A percentile compares a stretch with the other conserved stretches of the same genome.
Conservation (phyloP, 2,113 vertebrate genomes). For the Caretta caretta region DNA sequence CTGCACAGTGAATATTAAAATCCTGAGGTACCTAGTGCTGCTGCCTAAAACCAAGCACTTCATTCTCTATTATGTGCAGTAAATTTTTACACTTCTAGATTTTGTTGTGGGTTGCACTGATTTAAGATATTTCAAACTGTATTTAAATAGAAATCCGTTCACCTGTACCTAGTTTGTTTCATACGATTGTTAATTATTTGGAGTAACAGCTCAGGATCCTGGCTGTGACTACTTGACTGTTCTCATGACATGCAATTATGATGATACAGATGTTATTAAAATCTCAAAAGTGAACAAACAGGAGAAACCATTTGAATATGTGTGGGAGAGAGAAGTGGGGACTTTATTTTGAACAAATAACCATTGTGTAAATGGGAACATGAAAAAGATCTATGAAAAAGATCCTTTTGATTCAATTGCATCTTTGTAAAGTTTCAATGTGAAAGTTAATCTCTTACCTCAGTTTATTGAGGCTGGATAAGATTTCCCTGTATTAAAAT, state of each 20-base stretch:
- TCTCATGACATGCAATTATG: not conserved
- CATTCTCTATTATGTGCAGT: constrained; percentile 6
- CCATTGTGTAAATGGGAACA: constrained; percentile 19
- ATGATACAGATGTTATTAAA: not conserved
- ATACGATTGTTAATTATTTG: constrained; percentile 9
- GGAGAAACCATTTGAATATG: constrained; percentile 6
- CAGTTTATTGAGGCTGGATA: constrained; percentile 22
- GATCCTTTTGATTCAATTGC: constrained; percentile 22
- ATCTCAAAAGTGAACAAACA: not conserved
- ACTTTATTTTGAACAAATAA: constrained; percentile 22
- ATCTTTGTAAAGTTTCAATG: constrained; percentile 22
- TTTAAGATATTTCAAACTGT: constrained; percentile 27
- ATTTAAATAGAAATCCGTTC: constrained; percentile 55
- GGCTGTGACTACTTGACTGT: not conserved
- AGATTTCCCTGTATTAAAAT: constrained; percentile 40
- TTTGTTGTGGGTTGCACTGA: constrained; percentile 65
- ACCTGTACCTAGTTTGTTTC: constrained; percentile 24
- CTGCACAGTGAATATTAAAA: not conserved
- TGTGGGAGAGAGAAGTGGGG: not conserved
- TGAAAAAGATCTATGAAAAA: not conserved
- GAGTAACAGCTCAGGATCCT: not conserved
- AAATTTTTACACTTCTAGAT: constrained; percentile 40
- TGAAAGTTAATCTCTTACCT: constrained; percentile 31
- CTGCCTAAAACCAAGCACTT: constrained; percentile 38
- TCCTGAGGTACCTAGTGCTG: constrained; percentile 1